Evolutionary conservation across 2,797 vertebrate genomes (phyloP), one percentile per base, ranked within the genome.

Genomic region (Melanotaenia trifasciata): DNA sequence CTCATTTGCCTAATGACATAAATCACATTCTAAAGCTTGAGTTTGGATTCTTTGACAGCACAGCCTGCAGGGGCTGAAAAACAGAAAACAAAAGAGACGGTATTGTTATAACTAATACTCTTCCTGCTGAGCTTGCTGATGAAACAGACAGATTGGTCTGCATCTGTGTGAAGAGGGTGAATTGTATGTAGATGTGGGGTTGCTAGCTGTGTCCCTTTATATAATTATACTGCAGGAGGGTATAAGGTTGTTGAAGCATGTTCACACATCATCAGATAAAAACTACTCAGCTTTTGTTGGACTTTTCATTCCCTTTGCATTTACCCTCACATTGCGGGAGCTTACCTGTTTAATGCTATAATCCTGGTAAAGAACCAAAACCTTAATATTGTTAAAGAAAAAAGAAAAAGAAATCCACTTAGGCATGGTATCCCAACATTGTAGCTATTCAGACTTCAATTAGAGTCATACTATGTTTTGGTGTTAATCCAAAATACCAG

Each of bases 1-100:
- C 90, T 94, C 89, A 94, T 94, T 95, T 93, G 92, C 89, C 74
- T 94, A 93, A 94, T 94, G 85, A 92, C 94, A 92, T 94, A 94
- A 94, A 94, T 94, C 89, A 92, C 88, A 90, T 87, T 90, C 79
- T 93, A 89, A 85, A 92, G 88, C 80, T 90, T 89, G 81, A 90
- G 84, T 86, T 91, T 73, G 81, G 86, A 87, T 84, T 81, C 84
- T 88, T 76, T 90, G 87, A 91, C 81, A 84, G 83, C 62, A 70
- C 47, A 85, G 79, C 51, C 64, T 67, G 80, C 63, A 78, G 89
- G 78, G 89, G 74, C 83, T 81, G 63, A 70, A 68, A 86, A 70
- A 85, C 80, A 87, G 72, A 84, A 83, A 90, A 80, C 70, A 83
- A 72, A 50, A 78, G 78, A 88, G 83, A 88, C 32, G 38, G 80